These are phyloP conservation scores for Phalacrocorax pelagicus DNA, from an alignment of 2,113 vertebrate species.

Conservation along the genomic window DNA sequence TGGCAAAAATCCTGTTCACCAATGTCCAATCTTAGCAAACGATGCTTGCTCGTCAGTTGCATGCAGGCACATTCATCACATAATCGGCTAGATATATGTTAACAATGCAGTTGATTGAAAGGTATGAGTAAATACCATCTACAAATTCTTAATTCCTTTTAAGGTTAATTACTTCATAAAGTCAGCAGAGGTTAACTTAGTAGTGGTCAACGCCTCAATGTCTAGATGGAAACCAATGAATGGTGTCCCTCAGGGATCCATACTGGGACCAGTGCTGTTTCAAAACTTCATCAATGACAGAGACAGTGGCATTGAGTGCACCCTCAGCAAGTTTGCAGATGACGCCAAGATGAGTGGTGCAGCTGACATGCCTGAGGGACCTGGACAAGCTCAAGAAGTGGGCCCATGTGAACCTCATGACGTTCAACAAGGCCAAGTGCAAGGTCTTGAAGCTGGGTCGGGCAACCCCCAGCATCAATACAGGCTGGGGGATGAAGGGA, in stretches of 20 bases:
- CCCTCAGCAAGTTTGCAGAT: not conserved
- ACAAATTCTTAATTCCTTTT: not conserved
- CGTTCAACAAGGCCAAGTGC: not conserved
- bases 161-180: not conserved
- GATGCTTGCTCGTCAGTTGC: not conserved
- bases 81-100: not conserved
- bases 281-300: not conserved
- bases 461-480: accelerated
- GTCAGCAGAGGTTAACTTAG: not conserved
- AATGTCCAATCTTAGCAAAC: not conserved
- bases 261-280: not conserved
- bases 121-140: not conserved
- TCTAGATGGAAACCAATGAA: accelerated
- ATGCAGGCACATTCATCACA: not conserved
- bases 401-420: not conserved
- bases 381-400: not conserved
- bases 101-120: not conserved
- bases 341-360: not conserved
- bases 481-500: not conserved
- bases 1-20: not conserved
- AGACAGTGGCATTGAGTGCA: not conserved
- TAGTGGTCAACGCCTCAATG: not conserved
- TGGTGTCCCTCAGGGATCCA: too few relatives aligned
- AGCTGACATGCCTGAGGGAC: not conserved
- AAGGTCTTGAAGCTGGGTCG: accelerated